phyloP scores from a whole-genome alignment of 1,140 invertebrate species.

The Monochamus saltuarius region DNA sequence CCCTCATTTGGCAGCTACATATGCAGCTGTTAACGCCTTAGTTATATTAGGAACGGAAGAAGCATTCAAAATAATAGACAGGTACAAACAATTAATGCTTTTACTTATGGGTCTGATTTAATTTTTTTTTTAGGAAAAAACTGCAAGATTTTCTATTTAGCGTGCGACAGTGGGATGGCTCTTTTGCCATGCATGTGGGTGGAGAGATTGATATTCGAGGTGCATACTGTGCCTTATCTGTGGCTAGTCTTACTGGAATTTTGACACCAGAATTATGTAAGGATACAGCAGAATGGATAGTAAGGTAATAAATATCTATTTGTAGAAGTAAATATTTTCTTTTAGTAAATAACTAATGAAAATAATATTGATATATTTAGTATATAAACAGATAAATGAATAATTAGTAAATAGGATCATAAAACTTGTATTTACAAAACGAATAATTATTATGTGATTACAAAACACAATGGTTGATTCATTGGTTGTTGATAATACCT shows the following conservation, averaged over 20 bases:
- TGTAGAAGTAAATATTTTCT: neutral
- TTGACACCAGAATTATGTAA: slow-evolving; percentile 72
- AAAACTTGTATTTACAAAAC: neutral
- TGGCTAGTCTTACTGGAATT: slow-evolving; percentile 86
- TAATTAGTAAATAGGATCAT: too few relatives aligned
- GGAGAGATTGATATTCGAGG: slow-evolving; percentile 97
- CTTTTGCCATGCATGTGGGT: slow-evolving; percentile 86
- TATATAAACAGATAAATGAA: too few relatives aligned
- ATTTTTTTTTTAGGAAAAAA: slow-evolving; percentile 54
- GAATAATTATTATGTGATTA: too few relatives aligned
- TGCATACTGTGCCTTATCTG: slow-evolving; percentile 90
- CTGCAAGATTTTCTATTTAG: slow-evolving; percentile 77
- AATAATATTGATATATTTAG: too few relatives aligned
- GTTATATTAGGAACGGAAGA: slow-evolving; percentile 85
- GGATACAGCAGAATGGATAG: slow-evolving; percentile 87
- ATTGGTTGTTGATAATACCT: too few relatives aligned
- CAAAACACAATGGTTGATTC: too few relatives aligned
- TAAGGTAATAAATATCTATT: slow-evolving; percentile 52
- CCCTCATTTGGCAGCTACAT: slow-evolving; percentile 93
- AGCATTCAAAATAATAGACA: slow-evolving; percentile 84
- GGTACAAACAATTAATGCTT: slow-evolving; percentile 55
- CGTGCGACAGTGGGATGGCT: slow-evolving; percentile 80
- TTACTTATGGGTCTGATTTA: slow-evolving; percentile 3
- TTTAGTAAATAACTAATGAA: neutral
- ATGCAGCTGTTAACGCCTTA: slow-evolving; percentile 92